Base-by-base conservation (phyloP, 1,140 invertebrate species). In the Lucilia sericata region DNA sequence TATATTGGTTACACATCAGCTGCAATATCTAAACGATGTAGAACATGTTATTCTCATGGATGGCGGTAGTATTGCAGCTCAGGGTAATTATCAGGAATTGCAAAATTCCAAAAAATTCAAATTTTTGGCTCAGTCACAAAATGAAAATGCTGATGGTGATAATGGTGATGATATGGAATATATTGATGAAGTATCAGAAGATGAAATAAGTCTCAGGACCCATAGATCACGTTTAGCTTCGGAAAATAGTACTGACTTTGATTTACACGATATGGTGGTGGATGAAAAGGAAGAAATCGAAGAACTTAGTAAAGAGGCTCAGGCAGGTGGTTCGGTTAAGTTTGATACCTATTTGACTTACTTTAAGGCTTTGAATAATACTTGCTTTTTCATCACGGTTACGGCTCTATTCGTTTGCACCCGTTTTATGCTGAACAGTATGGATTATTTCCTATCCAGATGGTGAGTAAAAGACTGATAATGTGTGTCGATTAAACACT, bases 1-100 rank as follows among this genome's bases (percentile, higher is more conserved):
- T 14, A 94, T 98, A 83, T 92, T 98, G 9, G 95, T 96, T 13
- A 98, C 97, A 0, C 97, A 98, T 92, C 97, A 98, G 89, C 91
- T 98, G 42, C 96, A 98, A 86, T 2, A 98, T 96, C 3, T 98
- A 14, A 95, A 95, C 19, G 65, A 70, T 21, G 65, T 70, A 3
- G 19, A 70, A 21, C 65, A 70, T 70, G 65, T 70, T 5, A 25
- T 70, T 19, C 21, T 70, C 8, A 70, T 70, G 19, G 65, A 70
- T 21, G n/a, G 17, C 7, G 65, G 65, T 5, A 70, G 19, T 9
- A 70, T 70, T 19, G 19, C n/a, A 21, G 65, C 65, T 12, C 65
- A 70, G 19, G 65, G 65, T 5, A 19, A 21, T 21, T 70, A 70
- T 21, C 65, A 70, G 5, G 17, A 70, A 21, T 21, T 70, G 21